Percentiles rank a stretch among this genome's conserved stretches.
These are phyloP conservation scores for Dromaius novaehollandiae DNA, from an alignment of 2,113 vertebrate genomes.

Conservation along the genomic window DNA sequence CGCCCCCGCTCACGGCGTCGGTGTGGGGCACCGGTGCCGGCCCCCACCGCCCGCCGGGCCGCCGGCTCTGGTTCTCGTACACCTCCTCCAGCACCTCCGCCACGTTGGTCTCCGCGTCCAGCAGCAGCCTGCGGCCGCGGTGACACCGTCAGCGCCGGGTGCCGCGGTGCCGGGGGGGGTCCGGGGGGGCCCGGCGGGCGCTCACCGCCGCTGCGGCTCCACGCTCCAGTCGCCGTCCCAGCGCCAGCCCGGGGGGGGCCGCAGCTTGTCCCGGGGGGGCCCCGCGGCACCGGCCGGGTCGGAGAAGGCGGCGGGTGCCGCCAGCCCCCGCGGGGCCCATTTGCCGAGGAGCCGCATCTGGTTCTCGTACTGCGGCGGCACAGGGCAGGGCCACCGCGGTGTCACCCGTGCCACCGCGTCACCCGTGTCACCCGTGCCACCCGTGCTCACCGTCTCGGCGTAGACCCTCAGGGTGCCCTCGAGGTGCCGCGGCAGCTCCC, in stretches of 20 bases:
- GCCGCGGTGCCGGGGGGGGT: too few relatives aligned
- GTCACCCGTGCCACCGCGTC: too few relatives aligned
- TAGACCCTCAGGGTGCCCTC: constrained; percentile 54
- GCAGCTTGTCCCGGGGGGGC: constrained; percentile 47
- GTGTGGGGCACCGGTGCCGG: not conserved
- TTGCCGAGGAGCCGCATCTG: constrained; percentile 63
- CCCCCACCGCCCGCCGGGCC: not conserved
- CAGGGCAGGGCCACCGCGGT: too few relatives aligned
- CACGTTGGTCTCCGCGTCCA: constrained; percentile 60
- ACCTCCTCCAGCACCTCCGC: constrained; percentile 72
- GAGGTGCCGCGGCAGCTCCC: constrained; percentile 20
- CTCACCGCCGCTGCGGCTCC: constrained; percentile 75
- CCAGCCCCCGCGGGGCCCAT: constrained; percentile 63
- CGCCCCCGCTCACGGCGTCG: not conserved
- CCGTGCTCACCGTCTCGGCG: constrained; percentile 60
- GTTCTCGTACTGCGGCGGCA: constrained; percentile 70
- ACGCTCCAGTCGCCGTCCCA: constrained; percentile 72
- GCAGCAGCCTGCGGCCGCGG: constrained; percentile 45
- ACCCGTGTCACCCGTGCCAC: too few relatives aligned
- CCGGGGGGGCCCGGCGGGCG: too few relatives aligned
- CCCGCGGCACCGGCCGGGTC: constrained; percentile 56
- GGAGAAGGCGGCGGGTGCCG: constrained; percentile 54
- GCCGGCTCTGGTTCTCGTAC: constrained; percentile 66
- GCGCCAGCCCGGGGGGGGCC: constrained; percentile 64
- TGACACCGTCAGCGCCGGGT: not conserved